These are phyloP conservation scores for Chrysoperla carnea DNA, from an alignment of 1,140 invertebrate species.

Conservation along the genomic window DNA sequence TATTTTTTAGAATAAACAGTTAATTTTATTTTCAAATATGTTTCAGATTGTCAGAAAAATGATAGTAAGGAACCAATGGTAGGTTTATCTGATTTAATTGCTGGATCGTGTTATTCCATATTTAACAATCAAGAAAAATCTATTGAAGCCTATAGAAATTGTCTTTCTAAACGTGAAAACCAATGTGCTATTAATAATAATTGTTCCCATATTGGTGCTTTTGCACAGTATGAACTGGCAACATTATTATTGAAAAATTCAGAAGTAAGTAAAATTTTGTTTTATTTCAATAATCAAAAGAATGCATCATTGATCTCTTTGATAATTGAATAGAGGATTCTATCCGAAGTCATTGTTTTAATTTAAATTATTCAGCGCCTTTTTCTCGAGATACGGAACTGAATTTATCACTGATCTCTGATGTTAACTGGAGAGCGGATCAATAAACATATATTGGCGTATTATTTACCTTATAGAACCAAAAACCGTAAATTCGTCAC, in stretches of 20 bases:
- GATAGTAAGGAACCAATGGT: constrained; percentile 30
- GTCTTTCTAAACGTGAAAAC: constrained; percentile 22
- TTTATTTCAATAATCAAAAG: too few species aligned
- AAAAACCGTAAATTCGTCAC: too few species aligned
- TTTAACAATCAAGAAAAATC: constrained; percentile 27
- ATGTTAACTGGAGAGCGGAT: too few species aligned
- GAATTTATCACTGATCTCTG: constrained; percentile 1
- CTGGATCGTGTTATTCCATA: constrained; percentile 29
- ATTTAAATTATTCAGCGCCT: too few species aligned
- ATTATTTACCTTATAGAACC: too few species aligned
- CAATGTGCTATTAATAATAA: constrained; percentile 17
- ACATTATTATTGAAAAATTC: constrained; percentile 27
- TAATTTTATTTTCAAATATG: neutral
- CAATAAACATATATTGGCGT: too few species aligned
- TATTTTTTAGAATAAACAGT: neutral
- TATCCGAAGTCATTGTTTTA: too few species aligned
- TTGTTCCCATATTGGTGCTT: constrained; percentile 45
- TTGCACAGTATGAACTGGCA: constrained; percentile 47
- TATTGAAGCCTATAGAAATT: constrained; percentile 28
- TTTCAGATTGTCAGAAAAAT: constrained; percentile 22
- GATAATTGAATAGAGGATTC: too few species aligned
- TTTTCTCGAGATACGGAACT: too few species aligned
- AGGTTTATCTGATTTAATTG: constrained; percentile 32
- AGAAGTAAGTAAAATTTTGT: constrained; percentile 29
- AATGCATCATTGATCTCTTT: too few species aligned